Evolutionary conservation across 2,113 vertebrate genomes (phyloP), one percentile per base, ranked within the genome.

Genomic region (Propithecus coquereli): DNA sequence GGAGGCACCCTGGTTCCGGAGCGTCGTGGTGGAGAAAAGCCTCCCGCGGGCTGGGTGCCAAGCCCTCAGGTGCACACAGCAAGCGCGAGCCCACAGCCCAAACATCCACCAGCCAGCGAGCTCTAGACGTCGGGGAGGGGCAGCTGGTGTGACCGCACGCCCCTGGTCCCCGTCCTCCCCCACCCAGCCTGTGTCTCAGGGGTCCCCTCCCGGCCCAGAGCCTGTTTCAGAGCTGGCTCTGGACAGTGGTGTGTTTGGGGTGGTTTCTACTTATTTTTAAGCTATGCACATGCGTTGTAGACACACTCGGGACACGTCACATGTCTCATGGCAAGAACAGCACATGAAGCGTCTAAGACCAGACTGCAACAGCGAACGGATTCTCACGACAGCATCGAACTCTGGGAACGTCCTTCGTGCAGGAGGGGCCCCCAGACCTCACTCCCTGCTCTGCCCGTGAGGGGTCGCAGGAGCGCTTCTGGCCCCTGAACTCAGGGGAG

Each of bases 1-100:
- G 0, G 99, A 99, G 0, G 99, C 99, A 8, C 99, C 99, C 0
- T 98, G 22, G 98, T 99, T 99, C 99, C 99, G 99, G 0, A 99
- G 99, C 0, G 99, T 99, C 99, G 99, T 99, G 74, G 99, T 98
- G 0, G 99, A 0, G 99, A 99, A 98, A 99, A 99, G 1, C 99
- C 98, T 4, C 20, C 99, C 99, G 99, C 99, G 22, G 99, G 99
- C 87, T 99, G 50, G 99, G 99, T 27, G 99, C 57, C 57, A 59
- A 23, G 22, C 22, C 6, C 65, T 32, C 25, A 27, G 50, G 57
- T 2, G 1, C 20, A 2, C 27, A 13, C 66, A 10, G 32, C 8
- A 20, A 47, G 14, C 25, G 37, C 12, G 65, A 27, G 37, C 25
- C 16, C 13, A 3, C 30, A 2, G 37, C 27, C 37, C 23, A 43